Percentiles rank a stretch among this genome's conserved stretches.
phyloP scores from a whole-genome alignment of 2,113 vertebrate genomes.

The Hippocampus comes region DNA sequence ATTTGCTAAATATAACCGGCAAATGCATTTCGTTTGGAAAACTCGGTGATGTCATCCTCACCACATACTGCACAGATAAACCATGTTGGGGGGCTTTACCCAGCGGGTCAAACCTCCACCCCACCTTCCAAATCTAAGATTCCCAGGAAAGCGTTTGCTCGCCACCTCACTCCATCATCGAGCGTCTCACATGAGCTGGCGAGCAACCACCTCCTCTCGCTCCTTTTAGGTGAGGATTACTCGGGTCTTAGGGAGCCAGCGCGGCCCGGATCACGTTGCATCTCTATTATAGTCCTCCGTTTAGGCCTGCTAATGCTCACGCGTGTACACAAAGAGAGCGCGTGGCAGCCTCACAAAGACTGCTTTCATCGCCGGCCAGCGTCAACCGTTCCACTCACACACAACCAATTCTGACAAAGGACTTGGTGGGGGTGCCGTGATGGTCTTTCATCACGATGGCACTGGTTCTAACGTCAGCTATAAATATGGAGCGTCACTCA shows the following conservation, averaged over 20 bases:
- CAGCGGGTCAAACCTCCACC: slow-evolving; percentile 1
- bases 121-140: slow-evolving; percentile 14
- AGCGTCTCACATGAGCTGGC: slow-evolving; percentile 5
- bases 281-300: slow-evolving; percentile 37
- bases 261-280: slow-evolving; percentile 34
- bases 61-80: not conserved
- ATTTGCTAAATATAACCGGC: not conserved
- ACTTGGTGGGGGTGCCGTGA: slow-evolving; percentile 21
- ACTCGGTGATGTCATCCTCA: slow-evolving; percentile 42
- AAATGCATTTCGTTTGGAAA: slow-evolving; percentile 27
- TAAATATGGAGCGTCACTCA: slow-evolving; percentile 58
- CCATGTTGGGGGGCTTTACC: not conserved
- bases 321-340: slow-evolving; percentile 1
- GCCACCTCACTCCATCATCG: slow-evolving; percentile 16
- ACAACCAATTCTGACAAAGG: not conserved
- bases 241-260: slow-evolving; percentile 20
- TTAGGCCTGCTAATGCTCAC: slow-evolving; percentile 28
- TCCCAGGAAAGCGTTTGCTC: slow-evolving; percentile 22
- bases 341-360: slow-evolving; percentile 11
- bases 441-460: slow-evolving; percentile 62
- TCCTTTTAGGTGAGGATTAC: slow-evolving; percentile 48
- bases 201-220: not conserved
- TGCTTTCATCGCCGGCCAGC: not conserved
- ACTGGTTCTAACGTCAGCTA: slow-evolving; percentile 54
- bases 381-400: not conserved